Conservation (phyloP, 2,113 vertebrate genomes). For the Nannospalax galili region DNA sequence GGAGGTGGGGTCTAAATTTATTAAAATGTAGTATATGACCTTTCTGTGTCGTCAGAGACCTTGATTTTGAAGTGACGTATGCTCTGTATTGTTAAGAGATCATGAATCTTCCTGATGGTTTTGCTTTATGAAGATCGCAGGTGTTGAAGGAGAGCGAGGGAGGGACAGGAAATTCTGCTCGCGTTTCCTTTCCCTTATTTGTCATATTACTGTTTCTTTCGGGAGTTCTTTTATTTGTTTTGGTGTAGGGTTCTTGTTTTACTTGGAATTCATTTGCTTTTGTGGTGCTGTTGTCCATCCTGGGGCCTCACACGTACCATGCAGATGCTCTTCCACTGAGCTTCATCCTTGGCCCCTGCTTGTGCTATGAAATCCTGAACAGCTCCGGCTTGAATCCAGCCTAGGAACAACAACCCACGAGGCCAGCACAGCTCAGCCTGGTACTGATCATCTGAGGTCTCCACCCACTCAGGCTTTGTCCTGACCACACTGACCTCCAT, state of each 20-base stretch:
- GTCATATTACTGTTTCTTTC: neutral
- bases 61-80: too few relatives aligned
- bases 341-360: neutral
- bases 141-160: too few relatives aligned
- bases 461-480: too few relatives aligned
- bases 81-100: too few relatives aligned
- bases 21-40: too few relatives aligned
- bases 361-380: neutral
- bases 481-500: neutral
- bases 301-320: neutral
- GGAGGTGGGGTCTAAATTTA: too few relatives aligned
- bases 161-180: neutral
- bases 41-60: too few relatives aligned
- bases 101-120: too few relatives aligned
- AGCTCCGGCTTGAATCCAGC: neutral
- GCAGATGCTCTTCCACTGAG: neutral
- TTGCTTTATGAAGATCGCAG: too few relatives aligned
- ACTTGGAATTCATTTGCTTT: neutral
- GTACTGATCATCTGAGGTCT: neutral
- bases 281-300: too few relatives aligned
- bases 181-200: neutral
- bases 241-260: neutral
- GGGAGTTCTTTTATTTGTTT: neutral
- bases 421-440: neutral
- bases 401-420: neutral